These are phyloP conservation scores for Chrysemys picta DNA, from an alignment of 2,113 vertebrate genomes.

Conservation along the genomic window DNA sequence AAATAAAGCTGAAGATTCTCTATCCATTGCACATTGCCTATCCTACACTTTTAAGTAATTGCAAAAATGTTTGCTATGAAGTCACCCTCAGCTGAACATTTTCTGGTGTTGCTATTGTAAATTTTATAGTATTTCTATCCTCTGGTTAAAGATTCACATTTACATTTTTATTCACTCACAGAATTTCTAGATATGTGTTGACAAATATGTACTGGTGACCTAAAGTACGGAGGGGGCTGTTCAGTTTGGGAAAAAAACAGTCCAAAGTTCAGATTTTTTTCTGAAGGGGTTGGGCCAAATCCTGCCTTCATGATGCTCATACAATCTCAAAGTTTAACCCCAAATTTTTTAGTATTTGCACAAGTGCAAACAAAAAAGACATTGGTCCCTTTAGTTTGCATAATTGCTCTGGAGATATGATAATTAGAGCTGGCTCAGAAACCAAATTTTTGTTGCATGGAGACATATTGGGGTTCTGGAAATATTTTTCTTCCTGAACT, in stretches of 20 bases:
- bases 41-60: slow-evolving; percentile 55
- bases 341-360: neutral
- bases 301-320: neutral
- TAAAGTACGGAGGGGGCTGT: neutral
- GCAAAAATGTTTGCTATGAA: slow-evolving; percentile 7
- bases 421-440: neutral
- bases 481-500: neutral
- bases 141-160: accelerated
- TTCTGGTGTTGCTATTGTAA: neutral
- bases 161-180: neutral
- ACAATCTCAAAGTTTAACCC: neutral
- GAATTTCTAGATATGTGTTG: neutral
- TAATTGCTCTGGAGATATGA: neutral
- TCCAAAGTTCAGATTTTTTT: neutral
- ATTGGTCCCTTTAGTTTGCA: neutral
- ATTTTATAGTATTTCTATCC: neutral
- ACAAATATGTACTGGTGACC: accelerated
- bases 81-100: neutral
- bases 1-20: slow-evolving; percentile 83
- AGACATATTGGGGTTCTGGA: neutral
- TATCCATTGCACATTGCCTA: slow-evolving; percentile 68
- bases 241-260: neutral
- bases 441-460: neutral
- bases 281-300: neutral
- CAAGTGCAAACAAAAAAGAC: neutral